Evolutionary conservation across 2,888 invertebrate species (phyloP).

Genomic region (Diadegma fenestrale): DNA sequence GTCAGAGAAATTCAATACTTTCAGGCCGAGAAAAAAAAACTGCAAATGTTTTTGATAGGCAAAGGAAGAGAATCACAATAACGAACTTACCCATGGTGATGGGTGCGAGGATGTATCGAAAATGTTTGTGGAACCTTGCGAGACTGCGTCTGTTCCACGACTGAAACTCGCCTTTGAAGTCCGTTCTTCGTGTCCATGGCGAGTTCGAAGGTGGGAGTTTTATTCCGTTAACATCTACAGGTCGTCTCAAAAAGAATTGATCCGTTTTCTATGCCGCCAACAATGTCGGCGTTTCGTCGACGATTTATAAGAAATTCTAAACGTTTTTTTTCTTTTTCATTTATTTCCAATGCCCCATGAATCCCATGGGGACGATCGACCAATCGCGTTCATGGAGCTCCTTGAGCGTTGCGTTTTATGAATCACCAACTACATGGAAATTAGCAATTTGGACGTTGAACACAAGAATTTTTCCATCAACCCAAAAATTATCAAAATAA

Average conservation of each 20-base stretch:
- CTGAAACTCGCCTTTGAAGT: constrained; percentile 67
- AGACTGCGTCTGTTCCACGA: constrained; percentile 65
- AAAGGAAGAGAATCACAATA: constrained; percentile 5
- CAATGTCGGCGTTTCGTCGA: not conserved
- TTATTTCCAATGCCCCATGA: not conserved
- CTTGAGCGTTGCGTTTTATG: not conserved
- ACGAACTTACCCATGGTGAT: constrained; percentile 68
- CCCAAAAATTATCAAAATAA: not conserved
- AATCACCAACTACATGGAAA: not conserved
- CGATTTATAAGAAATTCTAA: no score
- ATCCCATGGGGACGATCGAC: not conserved
- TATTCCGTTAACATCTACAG: constrained; percentile 70
- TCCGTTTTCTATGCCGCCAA: not conserved
- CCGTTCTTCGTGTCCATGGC: constrained; percentile 51
- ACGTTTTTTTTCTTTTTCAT: not conserved
- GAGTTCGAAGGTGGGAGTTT: constrained; percentile 66
- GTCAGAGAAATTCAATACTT: not conserved
- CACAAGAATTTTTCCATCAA: not conserved
- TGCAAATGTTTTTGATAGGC: not conserved
- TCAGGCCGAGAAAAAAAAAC: not conserved
- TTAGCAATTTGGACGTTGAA: not conserved
- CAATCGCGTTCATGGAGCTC: not conserved
- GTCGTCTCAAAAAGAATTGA: constrained; percentile 48
- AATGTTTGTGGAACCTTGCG: constrained; percentile 59
- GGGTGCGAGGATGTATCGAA: constrained; percentile 52